Conservation (phyloP, 2,888 invertebrate species). For the Disparrhopalites patrizii region DNA sequence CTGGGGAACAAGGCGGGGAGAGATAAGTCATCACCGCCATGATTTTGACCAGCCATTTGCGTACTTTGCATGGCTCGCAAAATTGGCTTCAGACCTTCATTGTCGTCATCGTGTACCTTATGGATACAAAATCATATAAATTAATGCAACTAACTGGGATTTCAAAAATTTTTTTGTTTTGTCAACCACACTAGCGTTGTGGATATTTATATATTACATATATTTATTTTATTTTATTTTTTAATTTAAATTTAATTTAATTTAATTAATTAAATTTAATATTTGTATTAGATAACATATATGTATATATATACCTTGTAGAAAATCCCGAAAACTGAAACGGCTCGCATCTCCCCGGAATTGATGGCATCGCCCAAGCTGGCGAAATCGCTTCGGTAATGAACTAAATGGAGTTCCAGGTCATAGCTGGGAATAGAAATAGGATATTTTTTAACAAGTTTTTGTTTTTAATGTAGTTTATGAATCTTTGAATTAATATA, state of each 20-base stretch:
- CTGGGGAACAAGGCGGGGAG: neutral
- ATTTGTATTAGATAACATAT: too few relatives aligned
- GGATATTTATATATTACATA: too few relatives aligned
- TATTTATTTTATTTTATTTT: too few relatives aligned
- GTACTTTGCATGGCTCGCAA: neutral
- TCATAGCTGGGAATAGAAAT: neutral
- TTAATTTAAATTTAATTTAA: too few relatives aligned
- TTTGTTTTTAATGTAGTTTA: too few relatives aligned
- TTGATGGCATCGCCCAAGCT: neutral
- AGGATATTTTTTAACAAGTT: neutral
- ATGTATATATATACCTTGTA: neutral
- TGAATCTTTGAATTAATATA: neutral
- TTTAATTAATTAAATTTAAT: too few relatives aligned
- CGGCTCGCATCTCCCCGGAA: neutral
- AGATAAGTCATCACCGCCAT: too few relatives aligned
- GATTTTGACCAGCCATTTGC: too few relatives aligned
- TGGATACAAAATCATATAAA: neutral
- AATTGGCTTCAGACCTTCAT: neutral
- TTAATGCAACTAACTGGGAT: neutral
- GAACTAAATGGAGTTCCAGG: conserved; percentile 24
- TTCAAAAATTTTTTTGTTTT: too few relatives aligned
- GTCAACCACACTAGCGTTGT: too few relatives aligned
- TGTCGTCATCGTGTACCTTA: neutral
- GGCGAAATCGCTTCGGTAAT: conserved; percentile 3
- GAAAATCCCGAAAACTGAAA: conserved; percentile 11